These are phyloP conservation scores for Gymnocypris eckloni DNA, from an alignment of 2,797 vertebrate species.

Conservation along the genomic window DNA sequence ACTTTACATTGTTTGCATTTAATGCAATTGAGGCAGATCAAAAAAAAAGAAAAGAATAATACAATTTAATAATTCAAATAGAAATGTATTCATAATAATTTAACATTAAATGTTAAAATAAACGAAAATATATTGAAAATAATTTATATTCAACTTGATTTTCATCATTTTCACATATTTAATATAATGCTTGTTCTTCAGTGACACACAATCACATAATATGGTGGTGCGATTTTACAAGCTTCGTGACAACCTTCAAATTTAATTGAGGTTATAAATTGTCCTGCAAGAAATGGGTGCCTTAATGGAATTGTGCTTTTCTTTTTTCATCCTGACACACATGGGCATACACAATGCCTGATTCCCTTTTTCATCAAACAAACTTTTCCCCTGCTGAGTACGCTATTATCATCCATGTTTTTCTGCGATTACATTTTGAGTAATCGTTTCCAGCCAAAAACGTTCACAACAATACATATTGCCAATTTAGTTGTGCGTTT, in stretches of 20 bases:
- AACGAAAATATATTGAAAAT: background rate
- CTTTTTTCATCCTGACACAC: slow-evolving; percentile 1
- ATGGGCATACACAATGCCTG: slow-evolving; percentile 18
- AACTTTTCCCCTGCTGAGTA: background rate
- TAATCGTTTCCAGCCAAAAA: slow-evolving; percentile 26
- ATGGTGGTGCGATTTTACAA: background rate
- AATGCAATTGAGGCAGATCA: background rate
- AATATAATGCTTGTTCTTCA: background rate
- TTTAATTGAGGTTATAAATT: background rate
- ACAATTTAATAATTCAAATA: background rate
- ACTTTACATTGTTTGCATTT: background rate
- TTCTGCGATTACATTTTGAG: slow-evolving; percentile 27
- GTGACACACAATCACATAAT: background rate
- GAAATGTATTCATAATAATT: background rate
- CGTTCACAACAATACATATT: slow-evolving; percentile 22
- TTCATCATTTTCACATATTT: background rate
- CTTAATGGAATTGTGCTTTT: slow-evolving; percentile 10
- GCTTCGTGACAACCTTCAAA: background rate
- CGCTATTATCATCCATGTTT: slow-evolving; percentile 24
- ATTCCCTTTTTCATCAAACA: slow-evolving; percentile 13
- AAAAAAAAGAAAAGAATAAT: too few species aligned
- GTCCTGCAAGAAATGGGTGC: background rate
- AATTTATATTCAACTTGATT: background rate
- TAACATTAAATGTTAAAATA: background rate
- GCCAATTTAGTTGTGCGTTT: slow-evolving; percentile 9